Evolutionary conservation across 2,888 invertebrate species (phyloP).

Genomic region (Scelioninae gen. 1): DNA sequence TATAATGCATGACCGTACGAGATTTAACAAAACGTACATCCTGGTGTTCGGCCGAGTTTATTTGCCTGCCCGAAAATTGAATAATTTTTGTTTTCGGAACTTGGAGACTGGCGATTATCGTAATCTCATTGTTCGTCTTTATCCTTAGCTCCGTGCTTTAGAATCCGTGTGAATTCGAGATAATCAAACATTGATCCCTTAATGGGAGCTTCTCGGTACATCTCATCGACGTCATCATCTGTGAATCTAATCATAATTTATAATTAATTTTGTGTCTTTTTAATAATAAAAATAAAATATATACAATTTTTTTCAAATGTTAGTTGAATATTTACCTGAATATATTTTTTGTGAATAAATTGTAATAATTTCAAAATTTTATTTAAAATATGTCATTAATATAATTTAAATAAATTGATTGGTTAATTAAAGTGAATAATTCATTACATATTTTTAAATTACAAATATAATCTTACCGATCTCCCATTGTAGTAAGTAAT

Average conservation of each 20-base stretch:
- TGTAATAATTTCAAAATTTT: too few relatives aligned
- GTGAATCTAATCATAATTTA: conserved; percentile 86
- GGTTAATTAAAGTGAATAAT: too few relatives aligned
- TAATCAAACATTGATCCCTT: conserved; percentile 97
- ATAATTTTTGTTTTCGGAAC: conserved; percentile 11
- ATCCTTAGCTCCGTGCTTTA: conserved; percentile 99
- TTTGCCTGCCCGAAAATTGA: conserved; percentile 31
- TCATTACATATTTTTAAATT: background rate
- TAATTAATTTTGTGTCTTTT: background rate
- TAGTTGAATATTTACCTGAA: too few relatives aligned
- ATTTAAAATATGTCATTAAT: too few relatives aligned
- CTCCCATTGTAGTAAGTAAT: conserved; percentile 98
- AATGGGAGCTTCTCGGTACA: conserved; percentile 99
- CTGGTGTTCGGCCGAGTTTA: conserved; percentile 27
- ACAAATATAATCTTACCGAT: conserved; percentile 86
- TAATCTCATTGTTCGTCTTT: conserved; percentile 93
- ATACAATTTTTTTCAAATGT: background rate
- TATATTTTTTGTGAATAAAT: too few relatives aligned
- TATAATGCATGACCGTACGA: conserved; percentile 30
- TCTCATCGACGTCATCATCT: conserved; percentile 99
- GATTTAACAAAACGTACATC: conserved; percentile 53
- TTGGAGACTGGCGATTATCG: conserved; percentile 14
- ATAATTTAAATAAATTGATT: too few relatives aligned
- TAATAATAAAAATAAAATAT: background rate
- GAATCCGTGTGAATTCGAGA: conserved; percentile 98